Evolutionary conservation across 2,888 invertebrate genomes (phyloP), one percentile per base, ranked within the genome.

Genomic region (Horisme vitalbata): DNA sequence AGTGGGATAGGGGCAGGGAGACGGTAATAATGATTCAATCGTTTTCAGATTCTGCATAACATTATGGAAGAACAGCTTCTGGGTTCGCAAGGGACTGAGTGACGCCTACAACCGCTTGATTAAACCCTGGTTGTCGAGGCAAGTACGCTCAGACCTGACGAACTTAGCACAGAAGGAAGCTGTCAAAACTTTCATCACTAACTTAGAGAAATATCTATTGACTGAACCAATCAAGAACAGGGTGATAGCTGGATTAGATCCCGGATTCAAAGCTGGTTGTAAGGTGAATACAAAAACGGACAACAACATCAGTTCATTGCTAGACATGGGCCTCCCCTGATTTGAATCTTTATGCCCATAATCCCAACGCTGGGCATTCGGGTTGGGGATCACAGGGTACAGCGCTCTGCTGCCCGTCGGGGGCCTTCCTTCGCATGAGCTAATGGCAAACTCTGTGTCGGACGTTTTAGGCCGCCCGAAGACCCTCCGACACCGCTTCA

Each of bases 221-320:
- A 93, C 93, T 30, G 93, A 95, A 10, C 97, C 98, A 0, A 89
- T 97, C 0, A 93, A 95, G 68, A 96, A 96, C 21, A 92, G 93
- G 72, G 89, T 91, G 4, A 95, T 98, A 45, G 84, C 96, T 15
- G 97, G 96, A 0, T 91, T 98, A 36, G 98, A 98, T 87, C 98
- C 98, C 0, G 98, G 98, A 0, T 97, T 94, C 71, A 89, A 83
- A 51, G 94, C 96, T 71, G 98, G 98, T 0, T 98, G 97, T 73
- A 98, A 98, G 91, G 83, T 95, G 56, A 5, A 13, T n/a, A 34
- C 21, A 18, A 11, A 10, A 6, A n/a, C n/a, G n/a, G n/a, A n/a
- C n/a, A n/a, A n/a, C n/a, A n/a, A n/a, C n/a, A n/a, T n/a, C n/a
- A n/a, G n/a, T n/a, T n/a, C n/a, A n/a, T n/a, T n/a, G n/a, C n/a